Evolutionary conservation across 2,113 vertebrate genomes (phyloP), one percentile per base, ranked within the genome.

Genomic region (Enhydra lutris): DNA sequence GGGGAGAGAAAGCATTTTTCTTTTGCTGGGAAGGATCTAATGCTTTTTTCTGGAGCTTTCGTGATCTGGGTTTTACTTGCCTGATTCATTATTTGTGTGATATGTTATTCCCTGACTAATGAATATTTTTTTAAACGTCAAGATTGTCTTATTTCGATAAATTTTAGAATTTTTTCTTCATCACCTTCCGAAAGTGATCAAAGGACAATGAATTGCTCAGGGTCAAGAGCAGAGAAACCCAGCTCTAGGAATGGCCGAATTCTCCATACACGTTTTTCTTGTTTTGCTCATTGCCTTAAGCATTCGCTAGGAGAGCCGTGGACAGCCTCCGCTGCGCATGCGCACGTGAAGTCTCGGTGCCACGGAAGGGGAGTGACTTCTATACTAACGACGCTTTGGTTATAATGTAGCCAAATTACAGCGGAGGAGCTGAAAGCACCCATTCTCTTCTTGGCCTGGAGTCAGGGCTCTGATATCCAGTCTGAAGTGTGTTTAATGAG

Each of bases 401-500:
- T 98, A 79, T 69, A 59, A 4, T 0, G 0, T 82, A 96, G 81
- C 86, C 89, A 86, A 95, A 73, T 97, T 97, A 87, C 90, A 45
- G 97, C 6, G 26, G 26, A 63, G 73, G 65, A 71, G 81, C 97
- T 99, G 98, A 99, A 99, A 99, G 98, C 97, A 82, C 80, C 97
- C 95, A 98, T 99, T 99, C 98, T 99, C 96, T 67, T 95, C 76
- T 34, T 83, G 65, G 96, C 96, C 96, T 42, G 84, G 98, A 98
- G 96, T 91, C 78, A 89, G 94, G 93, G 81, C 97, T 98, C 97
- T 98, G 98, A 99, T 99, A 99, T 98, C 97, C 98, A 98, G 97
- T 98, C 99, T 94, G 97, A 97, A 98, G 97, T 95, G 98, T 97
- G 98, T 98, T 98, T 99, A 98, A 98, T 97, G 98, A 98, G 97